Base-by-base conservation (phyloP, 2,797 vertebrate species). In the Xerus rutilus region DNA sequence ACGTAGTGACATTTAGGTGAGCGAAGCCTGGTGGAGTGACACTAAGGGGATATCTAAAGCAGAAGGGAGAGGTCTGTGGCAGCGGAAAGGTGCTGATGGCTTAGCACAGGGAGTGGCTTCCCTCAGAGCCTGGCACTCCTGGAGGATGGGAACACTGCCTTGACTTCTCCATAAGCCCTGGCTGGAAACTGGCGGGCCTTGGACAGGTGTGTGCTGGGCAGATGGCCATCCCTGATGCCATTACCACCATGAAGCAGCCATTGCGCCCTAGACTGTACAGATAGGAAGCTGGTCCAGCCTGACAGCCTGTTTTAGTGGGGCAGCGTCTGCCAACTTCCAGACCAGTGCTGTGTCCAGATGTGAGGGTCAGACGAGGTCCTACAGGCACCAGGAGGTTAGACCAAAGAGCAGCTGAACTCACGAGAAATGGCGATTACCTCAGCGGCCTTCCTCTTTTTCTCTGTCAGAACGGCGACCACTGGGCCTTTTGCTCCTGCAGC, bases 361-460 rank as follows among this genome's bases (percentile, higher is more conserved):
- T 21, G 32, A 73, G 28, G 23, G 73, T 95, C 87, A 83, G 49
- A 54, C 83, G 86, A 93, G 92, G 64, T 91, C n/a, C 82, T 35
- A 25, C 32, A 70, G 9, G 65, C 39, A 69, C 52, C 70, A 76
- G 49, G 64, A 30, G 17, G 54, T 45, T 47, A 86, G 32, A 93
- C 39, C 32, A 17, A 52, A 21, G 54, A 69, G n/a, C 23, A 20
- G 11, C n/a, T 32, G 69, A 62, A 21, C 13, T 5, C 54, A 47
- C 14, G 52, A 77, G 62, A 91, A 77, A 72, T 54, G 73, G 30
- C 18, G 3, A 73, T 59, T 25, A 32, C 72, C 76, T 87, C 52
- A 32, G 5, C 21, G 83, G 62, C 52, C 69, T 84, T 64, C 25
- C n/a, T 69, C 62, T 13, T 76, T 70, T 2, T 4, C 17, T n/a